Percentiles rank a stretch among this genome's conserved stretches.
phyloP scores from a whole-genome alignment of 2,888 invertebrate species.

The Clusia tigrina region DNA sequence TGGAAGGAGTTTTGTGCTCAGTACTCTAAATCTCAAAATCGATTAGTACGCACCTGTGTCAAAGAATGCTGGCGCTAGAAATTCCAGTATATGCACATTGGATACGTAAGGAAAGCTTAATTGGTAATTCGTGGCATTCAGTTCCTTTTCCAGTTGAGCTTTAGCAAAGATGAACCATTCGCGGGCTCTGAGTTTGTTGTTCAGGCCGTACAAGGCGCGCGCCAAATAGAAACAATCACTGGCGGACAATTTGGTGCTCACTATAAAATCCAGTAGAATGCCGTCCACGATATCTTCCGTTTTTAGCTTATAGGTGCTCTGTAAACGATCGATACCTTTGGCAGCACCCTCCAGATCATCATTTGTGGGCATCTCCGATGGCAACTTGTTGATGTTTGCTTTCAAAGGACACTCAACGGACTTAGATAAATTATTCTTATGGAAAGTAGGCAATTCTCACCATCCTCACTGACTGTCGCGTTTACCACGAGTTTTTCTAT shows the following conservation, averaged over 20 bases:
- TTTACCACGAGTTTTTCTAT: conserved; percentile 26
- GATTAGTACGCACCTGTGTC: conserved; percentile 16
- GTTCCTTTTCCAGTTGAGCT: background rate
- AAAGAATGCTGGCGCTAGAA: conserved; percentile 32
- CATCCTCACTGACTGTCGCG: conserved; percentile 22
- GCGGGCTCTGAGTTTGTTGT: conserved; percentile 33
- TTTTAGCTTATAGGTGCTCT: conserved; percentile 86
- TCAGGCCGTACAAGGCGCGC: conserved; percentile 29
- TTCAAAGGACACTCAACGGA: too few species aligned
- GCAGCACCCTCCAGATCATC: conserved; percentile 93
- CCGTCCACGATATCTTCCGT: conserved; percentile 83
- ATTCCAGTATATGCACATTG: conserved; percentile 35
- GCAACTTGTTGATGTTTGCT: background rate
- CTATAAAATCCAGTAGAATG: conserved; percentile 76
- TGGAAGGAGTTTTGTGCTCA: too few species aligned
- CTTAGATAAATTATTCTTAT: background rate
- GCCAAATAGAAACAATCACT: conserved; percentile 48
- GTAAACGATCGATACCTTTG: conserved; percentile 85
- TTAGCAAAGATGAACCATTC: conserved; percentile 49
- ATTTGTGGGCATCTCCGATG: conserved; percentile 59
- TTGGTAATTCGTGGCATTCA: background rate
- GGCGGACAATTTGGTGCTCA: conserved; percentile 50
- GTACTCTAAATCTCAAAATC: too few species aligned
- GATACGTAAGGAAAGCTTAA: conserved; percentile 31
- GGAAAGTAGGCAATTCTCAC: background rate